These are phyloP conservation scores for Ginglymostoma cirratum DNA, from an alignment of 2,113 vertebrate genomes.

Conservation along the genomic window DNA sequence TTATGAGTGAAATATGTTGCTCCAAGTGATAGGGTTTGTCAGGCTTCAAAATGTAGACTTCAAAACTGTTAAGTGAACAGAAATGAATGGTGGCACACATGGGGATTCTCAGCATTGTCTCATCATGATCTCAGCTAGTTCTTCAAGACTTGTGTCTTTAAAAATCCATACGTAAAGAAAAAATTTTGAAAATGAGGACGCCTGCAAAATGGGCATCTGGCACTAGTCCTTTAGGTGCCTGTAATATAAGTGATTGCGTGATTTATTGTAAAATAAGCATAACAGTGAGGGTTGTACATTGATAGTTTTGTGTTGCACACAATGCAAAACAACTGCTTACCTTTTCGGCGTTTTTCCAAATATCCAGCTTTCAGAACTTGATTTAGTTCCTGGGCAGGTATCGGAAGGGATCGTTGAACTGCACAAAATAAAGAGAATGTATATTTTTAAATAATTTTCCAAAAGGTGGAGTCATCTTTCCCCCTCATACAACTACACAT, in stretches of 20 bases:
- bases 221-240: conserved; percentile 29
- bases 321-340: conserved; percentile 47
- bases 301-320: background rate
- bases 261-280: background rate
- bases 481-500: background rate
- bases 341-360: conserved; percentile 94
- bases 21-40: background rate
- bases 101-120: background rate
- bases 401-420: conserved; percentile 74
- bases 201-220: conserved; percentile 32
- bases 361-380: conserved; percentile 81
- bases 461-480: background rate
- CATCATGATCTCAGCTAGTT: background rate
- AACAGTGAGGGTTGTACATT: background rate
- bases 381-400: conserved; percentile 81
- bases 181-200: conserved; percentile 37
- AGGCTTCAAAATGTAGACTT: background rate
- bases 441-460: conserved; percentile 7
- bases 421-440: conserved; percentile 40
- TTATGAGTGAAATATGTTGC: background rate
- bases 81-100: background rate
- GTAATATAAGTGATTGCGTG: conserved; percentile 35
- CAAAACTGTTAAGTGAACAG: background rate
- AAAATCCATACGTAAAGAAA: background rate
- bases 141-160: background rate